Percentiles rank a stretch among this genome's conserved stretches.
phyloP scores from a whole-genome alignment of 2,797 vertebrate species.

The Centroberyx gerrardi region DNA sequence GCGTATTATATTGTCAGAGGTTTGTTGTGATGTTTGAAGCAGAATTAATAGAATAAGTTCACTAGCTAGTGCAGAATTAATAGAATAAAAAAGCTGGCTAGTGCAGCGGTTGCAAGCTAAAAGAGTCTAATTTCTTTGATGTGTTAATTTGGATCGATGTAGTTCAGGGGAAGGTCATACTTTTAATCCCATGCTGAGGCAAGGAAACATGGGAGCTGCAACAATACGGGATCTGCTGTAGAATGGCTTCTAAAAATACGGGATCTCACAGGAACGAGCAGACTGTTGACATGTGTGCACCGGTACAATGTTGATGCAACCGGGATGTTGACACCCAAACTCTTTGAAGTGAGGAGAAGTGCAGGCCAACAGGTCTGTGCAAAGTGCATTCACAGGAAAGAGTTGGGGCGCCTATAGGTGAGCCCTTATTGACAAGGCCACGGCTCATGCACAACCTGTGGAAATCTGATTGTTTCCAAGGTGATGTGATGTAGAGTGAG shows the following conservation, averaged over 20 bases:
- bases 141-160: neutral
- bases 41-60: slow-evolving; percentile 3
- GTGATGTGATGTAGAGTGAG: neutral
- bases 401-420: neutral
- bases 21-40: neutral
- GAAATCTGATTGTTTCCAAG: neutral
- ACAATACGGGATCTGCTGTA: slow-evolving; percentile 55
- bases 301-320: slow-evolving; percentile 28
- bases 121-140: slow-evolving; percentile 4
- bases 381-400: slow-evolving; percentile 17
- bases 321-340: slow-evolving; percentile 28
- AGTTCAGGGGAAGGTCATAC: slow-evolving; percentile 64
- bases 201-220: slow-evolving; percentile 53
- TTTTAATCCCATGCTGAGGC: slow-evolving; percentile 55
- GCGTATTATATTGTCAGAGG: neutral
- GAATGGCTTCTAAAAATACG: slow-evolving; percentile 62
- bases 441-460: neutral
- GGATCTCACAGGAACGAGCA: slow-evolving; percentile 54
- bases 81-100: neutral
- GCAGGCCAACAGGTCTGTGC: slow-evolving; percentile 42
- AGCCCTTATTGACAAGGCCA: slow-evolving; percentile 6
- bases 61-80: neutral
- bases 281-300: slow-evolving; percentile 48
- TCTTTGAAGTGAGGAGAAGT: slow-evolving; percentile 38
- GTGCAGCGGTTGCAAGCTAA: neutral